Evolutionary conservation across 1,140 invertebrate species (phyloP), one percentile per base, ranked within the genome.

Genomic region (Goniozus legneri): DNA sequence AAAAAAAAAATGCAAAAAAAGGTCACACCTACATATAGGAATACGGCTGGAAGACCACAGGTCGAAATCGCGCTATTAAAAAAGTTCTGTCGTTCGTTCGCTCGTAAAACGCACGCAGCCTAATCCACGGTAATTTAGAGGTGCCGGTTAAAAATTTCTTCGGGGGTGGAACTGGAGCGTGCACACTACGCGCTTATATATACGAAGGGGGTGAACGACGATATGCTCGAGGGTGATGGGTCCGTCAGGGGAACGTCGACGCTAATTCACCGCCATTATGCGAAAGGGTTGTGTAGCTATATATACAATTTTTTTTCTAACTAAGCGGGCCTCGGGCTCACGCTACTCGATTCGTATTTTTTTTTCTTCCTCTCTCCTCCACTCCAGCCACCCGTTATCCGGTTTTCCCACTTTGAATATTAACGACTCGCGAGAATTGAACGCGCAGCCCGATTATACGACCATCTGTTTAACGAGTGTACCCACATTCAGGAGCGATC

Each of bases 121-220:
- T 64, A 66, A 64, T 62, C 62, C 64, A 19, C 42, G 53, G 52
- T 61, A 66, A 66, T 66, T 66, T 63, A 60, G 61, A 61, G 52
- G 52, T 61, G 35, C 42, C 27, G 51, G 44, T 54, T 48, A 58
- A 59, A 60, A 61, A 59, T 54, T 56, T n/a, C n/a, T n/a, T n/a
- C n/a, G 44, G 49, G 53, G 49, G 37, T 36, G 46, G 38, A 8
- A 14, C 15, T 15, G 41, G 18, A n/a, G 37, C 40, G 32, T 32
- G 39, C 8, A n/a, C n/a, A n/a, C n/a, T n/a, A 47, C 13, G 10
- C 30, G 12, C 3, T n/a, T 10, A 20, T 24, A 24, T 22, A 42
- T 22, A 37, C 34, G 6, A 34, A 27, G 16, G 30, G 16, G 36
- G 20, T 14, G 32, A 16, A 16, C 16, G 47, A 37, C 30, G 44